Percentiles rank a stretch among this genome's conserved stretches.
Conservation (phyloP, 2,113 vertebrate genomes). For the Camelus bactrianus region DNA sequence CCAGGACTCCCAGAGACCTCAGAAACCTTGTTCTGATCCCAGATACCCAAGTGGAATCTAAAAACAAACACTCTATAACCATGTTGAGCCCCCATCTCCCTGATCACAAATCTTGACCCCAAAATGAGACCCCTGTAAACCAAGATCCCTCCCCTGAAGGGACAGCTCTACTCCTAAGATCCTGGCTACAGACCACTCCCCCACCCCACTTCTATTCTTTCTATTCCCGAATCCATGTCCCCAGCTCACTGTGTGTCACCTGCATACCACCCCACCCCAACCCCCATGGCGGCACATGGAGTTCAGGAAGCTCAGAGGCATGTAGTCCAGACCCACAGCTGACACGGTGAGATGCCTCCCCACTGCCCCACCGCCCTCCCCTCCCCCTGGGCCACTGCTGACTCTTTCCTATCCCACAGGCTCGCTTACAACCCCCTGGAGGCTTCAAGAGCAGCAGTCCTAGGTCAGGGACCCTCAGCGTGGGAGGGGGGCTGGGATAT, state of each 20-base stretch:
- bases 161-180: background rate
- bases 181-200: background rate
- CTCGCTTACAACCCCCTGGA: slow-evolving; percentile 23
- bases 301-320: slow-evolving; percentile 67
- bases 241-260: background rate
- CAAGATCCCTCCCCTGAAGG: background rate
- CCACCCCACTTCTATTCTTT: background rate
- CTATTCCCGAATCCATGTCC: background rate
- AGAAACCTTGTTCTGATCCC: background rate
- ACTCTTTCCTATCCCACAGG: background rate
- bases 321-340: slow-evolving; percentile 22
- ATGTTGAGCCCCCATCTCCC: background rate
- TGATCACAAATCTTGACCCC: background rate
- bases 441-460: slow-evolving; percentile 59
- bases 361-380: fast-evolving
- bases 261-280: background rate
- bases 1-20: background rate
- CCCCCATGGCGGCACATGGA: slow-evolving; percentile 71
- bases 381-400: background rate
- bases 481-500: background rate
- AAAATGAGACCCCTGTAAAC: background rate
- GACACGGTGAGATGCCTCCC: slow-evolving; percentile 7
- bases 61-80: background rate
- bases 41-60: background rate
- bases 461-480: slow-evolving; percentile 59